Percentiles rank a stretch among this genome's conserved stretches.
Conservation (phyloP, 2,113 vertebrate genomes). For the Trematomus loennbergii region DNA sequence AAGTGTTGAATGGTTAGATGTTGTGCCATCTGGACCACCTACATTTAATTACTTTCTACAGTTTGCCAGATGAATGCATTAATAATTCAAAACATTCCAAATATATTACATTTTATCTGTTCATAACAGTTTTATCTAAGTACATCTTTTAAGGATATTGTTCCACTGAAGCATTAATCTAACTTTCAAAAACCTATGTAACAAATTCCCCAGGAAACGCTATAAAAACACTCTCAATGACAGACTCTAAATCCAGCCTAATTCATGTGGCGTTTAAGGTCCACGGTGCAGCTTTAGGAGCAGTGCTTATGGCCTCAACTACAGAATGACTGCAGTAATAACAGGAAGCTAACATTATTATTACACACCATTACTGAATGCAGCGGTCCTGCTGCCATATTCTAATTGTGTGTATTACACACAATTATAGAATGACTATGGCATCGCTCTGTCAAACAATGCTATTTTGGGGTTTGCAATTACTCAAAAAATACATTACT, state of each 20-base stretch:
- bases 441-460: conserved; percentile 62
- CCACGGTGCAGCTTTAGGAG: conserved; percentile 24
- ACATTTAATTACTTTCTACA: not conserved
- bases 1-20: not conserved
- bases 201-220: not conserved
- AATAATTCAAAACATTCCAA: not conserved
- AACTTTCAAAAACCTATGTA: not conserved
- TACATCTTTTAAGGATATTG: not conserved
- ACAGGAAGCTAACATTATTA: conserved; percentile 72
- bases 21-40: conserved; percentile 8
- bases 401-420: conserved; percentile 73
- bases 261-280: conserved; percentile 17
- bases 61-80: not conserved
- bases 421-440: conserved; percentile 68
- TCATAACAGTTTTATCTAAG: not conserved
- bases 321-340: conserved; percentile 65
- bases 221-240: conserved; percentile 21
- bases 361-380: conserved; percentile 73
- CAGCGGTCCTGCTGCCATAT: conserved; percentile 33
- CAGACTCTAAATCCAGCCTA: conserved; percentile 1
- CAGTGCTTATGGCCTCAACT: conserved; percentile 16
- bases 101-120: not conserved
- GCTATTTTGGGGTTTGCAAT: conserved; percentile 56
- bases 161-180: not conserved
- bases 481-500: conserved; percentile 54